Conservation (phyloP, 2,888 invertebrate genomes). For the Pachliopta kotzebuea region DNA sequence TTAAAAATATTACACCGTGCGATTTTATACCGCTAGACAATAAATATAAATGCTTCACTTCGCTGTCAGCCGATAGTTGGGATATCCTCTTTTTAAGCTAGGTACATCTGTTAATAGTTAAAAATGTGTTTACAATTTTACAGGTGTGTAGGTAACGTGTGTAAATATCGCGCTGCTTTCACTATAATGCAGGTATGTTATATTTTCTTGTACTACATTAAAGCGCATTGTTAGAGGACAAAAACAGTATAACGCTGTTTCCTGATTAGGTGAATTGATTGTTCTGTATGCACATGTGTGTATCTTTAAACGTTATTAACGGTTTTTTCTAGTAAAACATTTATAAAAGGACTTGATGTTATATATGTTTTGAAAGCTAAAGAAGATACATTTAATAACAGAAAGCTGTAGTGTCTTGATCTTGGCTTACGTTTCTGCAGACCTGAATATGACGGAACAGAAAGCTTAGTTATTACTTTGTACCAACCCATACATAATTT, state of each 20-base stretch:
- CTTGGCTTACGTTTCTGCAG: too few relatives aligned
- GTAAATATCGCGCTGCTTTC: conserved; percentile 48
- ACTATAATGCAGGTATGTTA: conserved; percentile 48
- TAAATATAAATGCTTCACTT: conserved; percentile 31
- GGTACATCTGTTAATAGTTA: conserved; percentile 4
- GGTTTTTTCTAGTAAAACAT: conserved; percentile 8
- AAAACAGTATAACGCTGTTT: conserved; percentile 41
- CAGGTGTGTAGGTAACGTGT: conserved; percentile 21
- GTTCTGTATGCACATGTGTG: conserved; percentile 9
- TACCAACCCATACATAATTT: too few relatives aligned
- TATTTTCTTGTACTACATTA: conserved; percentile 54
- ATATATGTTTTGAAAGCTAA: too few relatives aligned
- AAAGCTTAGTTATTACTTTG: too few relatives aligned
- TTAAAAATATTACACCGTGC: conserved; percentile 29
- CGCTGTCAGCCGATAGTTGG: conserved; percentile 7
- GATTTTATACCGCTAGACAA: conserved; percentile 34
- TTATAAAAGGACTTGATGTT: too few relatives aligned
- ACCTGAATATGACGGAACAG: too few relatives aligned
- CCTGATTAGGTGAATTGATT: conserved; percentile 19
- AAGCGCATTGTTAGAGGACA: conserved; percentile 54
- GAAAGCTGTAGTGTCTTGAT: too few relatives aligned
- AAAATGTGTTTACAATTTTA: conserved; percentile 25
- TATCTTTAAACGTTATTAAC: conserved; percentile 10
- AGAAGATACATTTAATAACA: too few relatives aligned
- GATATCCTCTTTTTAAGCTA: conserved; percentile 4